Conservation (phyloP, 2,797 vertebrate species). For the Molossus molossus region DNA sequence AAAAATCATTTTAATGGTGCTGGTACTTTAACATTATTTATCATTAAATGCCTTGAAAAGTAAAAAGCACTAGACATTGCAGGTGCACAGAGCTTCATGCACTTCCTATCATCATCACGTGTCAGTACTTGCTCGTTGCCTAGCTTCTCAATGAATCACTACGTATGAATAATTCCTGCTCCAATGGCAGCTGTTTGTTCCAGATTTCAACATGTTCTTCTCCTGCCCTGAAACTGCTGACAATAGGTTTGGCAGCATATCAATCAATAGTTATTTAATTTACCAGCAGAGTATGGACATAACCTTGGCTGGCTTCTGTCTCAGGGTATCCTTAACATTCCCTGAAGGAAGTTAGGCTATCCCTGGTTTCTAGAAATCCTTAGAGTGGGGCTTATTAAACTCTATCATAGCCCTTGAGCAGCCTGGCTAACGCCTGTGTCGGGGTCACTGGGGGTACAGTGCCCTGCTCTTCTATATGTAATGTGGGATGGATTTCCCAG, state of each 20-base stretch:
- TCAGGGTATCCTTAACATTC: neutral
- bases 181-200: neutral
- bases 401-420: neutral
- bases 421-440: fast-evolving
- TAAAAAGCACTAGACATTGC: neutral
- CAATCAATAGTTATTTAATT: neutral
- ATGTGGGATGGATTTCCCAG: neutral
- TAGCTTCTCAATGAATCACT: constrained; percentile 15
- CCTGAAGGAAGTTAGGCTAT: neutral
- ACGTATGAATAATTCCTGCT: neutral
- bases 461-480: neutral
- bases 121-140: neutral
- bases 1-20: constrained; percentile 28
- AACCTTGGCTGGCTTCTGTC: neutral
- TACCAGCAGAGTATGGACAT: neutral
- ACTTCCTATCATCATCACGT: neutral
- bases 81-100: neutral
- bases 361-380: neutral
- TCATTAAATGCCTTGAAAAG: constrained; percentile 9
- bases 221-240: neutral
- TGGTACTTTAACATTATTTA: constrained; percentile 19
- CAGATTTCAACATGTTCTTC: neutral
- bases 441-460: fast-evolving
- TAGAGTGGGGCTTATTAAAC: neutral
- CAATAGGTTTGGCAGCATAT: neutral